These are phyloP conservation scores for Eupithecia exiguata DNA, from an alignment of 2,888 invertebrate genomes.

Conservation along the genomic window DNA sequence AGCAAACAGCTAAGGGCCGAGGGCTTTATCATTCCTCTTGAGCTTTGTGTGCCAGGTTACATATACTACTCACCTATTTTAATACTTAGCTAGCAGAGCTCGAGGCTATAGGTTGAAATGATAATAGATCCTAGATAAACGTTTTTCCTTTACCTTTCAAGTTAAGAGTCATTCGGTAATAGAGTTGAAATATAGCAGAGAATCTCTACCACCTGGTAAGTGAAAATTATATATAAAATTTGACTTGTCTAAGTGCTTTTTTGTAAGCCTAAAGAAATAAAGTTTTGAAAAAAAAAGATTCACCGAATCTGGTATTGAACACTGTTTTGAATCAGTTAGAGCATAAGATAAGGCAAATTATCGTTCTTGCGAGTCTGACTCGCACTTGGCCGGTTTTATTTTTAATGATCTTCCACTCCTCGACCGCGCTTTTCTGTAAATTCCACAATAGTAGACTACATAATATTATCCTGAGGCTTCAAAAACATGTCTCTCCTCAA, in stretches of 20 bases:
- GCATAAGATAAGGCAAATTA: too few relatives aligned
- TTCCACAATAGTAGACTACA: too few relatives aligned
- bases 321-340: not conserved
- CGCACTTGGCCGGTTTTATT: too few relatives aligned
- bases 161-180: not conserved
- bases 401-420: too few relatives aligned
- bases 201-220: not conserved
- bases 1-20: conserved; percentile 18
- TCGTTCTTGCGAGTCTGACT: too few relatives aligned
- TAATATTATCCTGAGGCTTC: not conserved
- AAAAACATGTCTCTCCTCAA: not conserved
- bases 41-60: conserved; percentile 11
- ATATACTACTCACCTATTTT: not conserved
- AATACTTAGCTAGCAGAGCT: not conserved
- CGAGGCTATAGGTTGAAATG: not conserved
- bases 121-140: conserved; percentile 4
- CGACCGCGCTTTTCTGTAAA: too few relatives aligned
- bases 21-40: conserved; percentile 13
- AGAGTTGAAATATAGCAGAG: not conserved
- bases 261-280: too few relatives aligned
- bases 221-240: too few relatives aligned
- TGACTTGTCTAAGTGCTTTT: too few relatives aligned
- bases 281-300: too few relatives aligned
- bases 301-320: not conserved
- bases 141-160: not conserved